Percentiles rank a stretch among this genome's conserved stretches.
These are phyloP conservation scores for Aphaenogaster ashmeadi DNA, from an alignment of 1,140 invertebrate genomes.

Conservation along the genomic window DNA sequence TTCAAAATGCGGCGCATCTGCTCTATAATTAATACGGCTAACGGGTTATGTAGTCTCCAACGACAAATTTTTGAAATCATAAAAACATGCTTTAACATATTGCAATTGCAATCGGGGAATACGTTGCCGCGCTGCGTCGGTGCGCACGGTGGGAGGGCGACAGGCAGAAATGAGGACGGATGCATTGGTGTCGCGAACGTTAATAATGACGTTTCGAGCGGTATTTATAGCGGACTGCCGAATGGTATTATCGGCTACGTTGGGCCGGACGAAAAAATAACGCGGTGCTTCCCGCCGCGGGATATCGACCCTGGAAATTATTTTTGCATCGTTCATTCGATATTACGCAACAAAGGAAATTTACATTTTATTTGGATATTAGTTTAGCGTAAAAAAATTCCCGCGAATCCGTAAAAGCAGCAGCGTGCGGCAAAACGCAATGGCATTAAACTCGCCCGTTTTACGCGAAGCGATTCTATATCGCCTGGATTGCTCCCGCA, in stretches of 20 bases:
- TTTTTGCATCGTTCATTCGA: conserved; percentile 15
- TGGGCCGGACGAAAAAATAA: conserved; percentile 36
- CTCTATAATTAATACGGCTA: conserved; percentile 64
- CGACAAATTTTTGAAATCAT: conserved; percentile 67
- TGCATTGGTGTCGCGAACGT: conserved; percentile 61
- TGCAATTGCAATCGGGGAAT: conserved; percentile 65
- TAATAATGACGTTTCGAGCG: conserved; percentile 56
- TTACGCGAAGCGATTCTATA: conserved; percentile 31
- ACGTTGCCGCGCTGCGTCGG: background rate
- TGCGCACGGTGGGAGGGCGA: conserved; percentile 1
- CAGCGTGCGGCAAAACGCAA: background rate
- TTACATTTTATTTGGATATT: conserved; percentile 18
- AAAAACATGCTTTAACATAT: conserved; percentile 67
- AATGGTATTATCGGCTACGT: conserved; percentile 45
- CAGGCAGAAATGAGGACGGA: conserved; percentile 46
- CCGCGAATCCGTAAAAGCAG: background rate
- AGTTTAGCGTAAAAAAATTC: conserved; percentile 19
- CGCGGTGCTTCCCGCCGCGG: background rate
- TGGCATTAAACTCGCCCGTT: background rate
- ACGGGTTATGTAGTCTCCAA: conserved; percentile 64
- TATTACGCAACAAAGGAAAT: conserved; percentile 27
- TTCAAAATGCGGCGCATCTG: conserved; percentile 60
- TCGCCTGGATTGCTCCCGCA: conserved; percentile 32
- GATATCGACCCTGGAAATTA: conserved; percentile 8
- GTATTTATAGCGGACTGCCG: conserved; percentile 44